Evolutionary conservation across 2,113 vertebrate species (phyloP).

Genomic region (Sardina pilchardus): DNA sequence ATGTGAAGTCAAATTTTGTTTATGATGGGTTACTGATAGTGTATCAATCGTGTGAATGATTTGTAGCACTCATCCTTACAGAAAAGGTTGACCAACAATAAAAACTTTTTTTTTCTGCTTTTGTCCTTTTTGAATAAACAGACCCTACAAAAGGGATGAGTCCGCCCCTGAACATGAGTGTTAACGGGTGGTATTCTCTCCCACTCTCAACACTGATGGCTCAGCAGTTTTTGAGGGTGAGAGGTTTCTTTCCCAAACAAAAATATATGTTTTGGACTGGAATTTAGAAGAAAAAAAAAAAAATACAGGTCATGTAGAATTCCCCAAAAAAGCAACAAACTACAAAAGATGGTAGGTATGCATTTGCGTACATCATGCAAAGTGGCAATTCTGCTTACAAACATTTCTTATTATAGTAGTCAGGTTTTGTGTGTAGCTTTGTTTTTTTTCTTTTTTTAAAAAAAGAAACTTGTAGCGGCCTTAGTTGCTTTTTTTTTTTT

Average conservation of each 20-base stretch:
- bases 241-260: constrained; percentile 31
- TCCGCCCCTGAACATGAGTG: constrained; percentile 64
- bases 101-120: constrained; percentile 55
- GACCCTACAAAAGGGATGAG: constrained; percentile 50
- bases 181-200: constrained; percentile 57
- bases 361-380: constrained; percentile 77
- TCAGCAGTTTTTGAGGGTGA: constrained; percentile 19
- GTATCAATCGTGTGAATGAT: constrained; percentile 39
- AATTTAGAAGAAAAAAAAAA: constrained; percentile 17
- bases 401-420: constrained; percentile 68
- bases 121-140: constrained; percentile 50
- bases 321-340: constrained; percentile 47
- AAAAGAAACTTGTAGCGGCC: constrained; percentile 24
- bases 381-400: constrained; percentile 74
- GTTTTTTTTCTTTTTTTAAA: constrained; percentile 50
- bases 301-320: constrained; percentile 42
- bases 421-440: constrained; percentile 56
- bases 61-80: constrained; percentile 44
- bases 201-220: constrained; percentile 27
- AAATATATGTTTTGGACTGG: constrained; percentile 19
- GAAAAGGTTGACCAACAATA: constrained; percentile 51
- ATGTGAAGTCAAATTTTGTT: constrained; percentile 54
- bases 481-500: constrained; percentile 47
- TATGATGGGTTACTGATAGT: constrained; percentile 49
- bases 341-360: constrained; percentile 73